A percentile compares a stretch with the other conserved stretches of the same genome.
These are phyloP conservation scores for Thymelicus lineola DNA, from an alignment of 2,888 invertebrate genomes.

Conservation along the genomic window DNA sequence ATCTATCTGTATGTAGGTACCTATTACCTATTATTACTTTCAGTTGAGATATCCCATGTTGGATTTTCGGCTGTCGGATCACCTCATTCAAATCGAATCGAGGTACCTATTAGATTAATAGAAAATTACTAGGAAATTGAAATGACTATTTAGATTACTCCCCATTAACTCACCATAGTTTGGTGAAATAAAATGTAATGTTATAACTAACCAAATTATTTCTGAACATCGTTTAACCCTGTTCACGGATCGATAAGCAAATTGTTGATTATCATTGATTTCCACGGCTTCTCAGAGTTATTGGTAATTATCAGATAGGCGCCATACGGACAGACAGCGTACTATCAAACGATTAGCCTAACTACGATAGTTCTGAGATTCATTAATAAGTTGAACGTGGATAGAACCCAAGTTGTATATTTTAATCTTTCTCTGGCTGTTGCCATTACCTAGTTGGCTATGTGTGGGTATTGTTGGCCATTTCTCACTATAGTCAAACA, in stretches of 20 bases:
- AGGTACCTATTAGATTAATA: too few species aligned
- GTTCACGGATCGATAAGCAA: constrained; percentile 34
- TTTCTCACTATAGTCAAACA: too few species aligned
- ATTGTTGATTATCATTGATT: constrained; percentile 57
- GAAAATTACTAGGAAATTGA: not conserved
- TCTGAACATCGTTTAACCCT: constrained; percentile 8
- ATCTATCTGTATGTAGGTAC: too few species aligned
- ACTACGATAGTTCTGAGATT: not conserved
- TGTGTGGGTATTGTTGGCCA: too few species aligned
- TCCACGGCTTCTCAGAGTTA: constrained; percentile 51
- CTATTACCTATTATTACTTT: too few species aligned
- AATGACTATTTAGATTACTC: not conserved
- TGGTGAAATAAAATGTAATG: constrained; percentile 8
- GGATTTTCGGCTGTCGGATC: too few species aligned
- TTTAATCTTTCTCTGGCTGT: too few species aligned
- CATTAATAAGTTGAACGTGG: not conserved
- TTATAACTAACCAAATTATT: constrained; percentile 22
- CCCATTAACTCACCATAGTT: constrained; percentile 2
- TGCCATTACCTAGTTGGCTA: too few species aligned
- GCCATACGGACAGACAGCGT: constrained; percentile 50
- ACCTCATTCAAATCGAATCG: too few species aligned
- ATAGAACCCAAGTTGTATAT: not conserved
- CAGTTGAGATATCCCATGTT: too few species aligned
- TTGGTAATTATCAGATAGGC: constrained; percentile 61
- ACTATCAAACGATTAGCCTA: constrained; percentile 15